Base-by-base conservation (phyloP, 2,113 vertebrate species). In the Pithys albifrons region DNA sequence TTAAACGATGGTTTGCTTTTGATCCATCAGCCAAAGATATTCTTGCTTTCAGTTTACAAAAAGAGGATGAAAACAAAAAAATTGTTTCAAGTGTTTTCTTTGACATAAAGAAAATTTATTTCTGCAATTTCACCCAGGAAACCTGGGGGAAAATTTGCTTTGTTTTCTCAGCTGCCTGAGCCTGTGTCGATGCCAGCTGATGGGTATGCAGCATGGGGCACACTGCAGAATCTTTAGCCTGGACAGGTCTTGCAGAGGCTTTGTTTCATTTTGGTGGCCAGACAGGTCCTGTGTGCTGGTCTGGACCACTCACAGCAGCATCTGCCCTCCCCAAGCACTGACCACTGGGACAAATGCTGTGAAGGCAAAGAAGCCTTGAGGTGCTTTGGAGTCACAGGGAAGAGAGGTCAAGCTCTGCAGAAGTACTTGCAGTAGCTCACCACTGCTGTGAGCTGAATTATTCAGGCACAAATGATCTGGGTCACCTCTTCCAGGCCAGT, bases 401-500 rank as follows among this genome's bases (percentile, higher is more conserved):
- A 9, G 37, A 65, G 41, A 92, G 84, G 41, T 52, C 46, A 54
- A 33, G 46, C 39, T 52, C 39, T 73, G 55, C 49, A 87, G 48
- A 45, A 61, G 24, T 8, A 14, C 0, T 0, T 5, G 31, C 12
- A 19, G 14, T 20, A 17, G 6, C 37, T 78, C 28, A 28, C 19
- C 3, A 2, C 29, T n/a, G 46, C 80, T 58, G 46, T 10, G 45
- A 39, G 48, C 35, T 79, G 84, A 55, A 19, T 52, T 65, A 67
- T 92, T 83, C 18, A 61, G 58, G 57, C 51, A 49, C 19, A 49
- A 37, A 15, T 0, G 9, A n/a, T 23, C 33, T 49, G 59, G 29
- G 31, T 73, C 22, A n/a, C 57, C 6, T 69, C 57, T 91, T 55
- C 18, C 27, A 49, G 58, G 55, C 22, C 4, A 27, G 4, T 37